Evolutionary conservation across 2,888 invertebrate species (phyloP).

Genomic region (Drosophila antonietae): DNA sequence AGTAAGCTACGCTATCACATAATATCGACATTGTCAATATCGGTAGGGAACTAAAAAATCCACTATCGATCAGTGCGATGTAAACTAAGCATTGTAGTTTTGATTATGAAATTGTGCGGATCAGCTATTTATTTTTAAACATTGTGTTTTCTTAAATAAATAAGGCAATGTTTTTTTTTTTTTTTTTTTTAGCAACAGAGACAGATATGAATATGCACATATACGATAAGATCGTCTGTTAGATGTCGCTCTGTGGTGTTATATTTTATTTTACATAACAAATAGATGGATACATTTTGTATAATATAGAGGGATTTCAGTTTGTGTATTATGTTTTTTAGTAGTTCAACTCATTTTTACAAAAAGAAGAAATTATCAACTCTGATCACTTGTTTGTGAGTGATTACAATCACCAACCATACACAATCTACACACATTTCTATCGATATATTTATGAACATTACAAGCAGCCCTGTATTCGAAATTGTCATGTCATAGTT

Average conservation of each 20-base stretch:
- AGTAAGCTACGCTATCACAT: too few relatives aligned
- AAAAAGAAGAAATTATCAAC: neutral
- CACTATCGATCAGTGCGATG: neutral
- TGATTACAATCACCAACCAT: neutral
- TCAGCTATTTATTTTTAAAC: neutral
- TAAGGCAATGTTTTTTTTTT: too few relatives aligned
- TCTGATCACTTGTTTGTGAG: neutral
- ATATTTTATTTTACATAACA: neutral
- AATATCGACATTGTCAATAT: slow-evolving; percentile 1
- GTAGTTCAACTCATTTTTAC: neutral
- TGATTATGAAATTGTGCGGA: neutral
- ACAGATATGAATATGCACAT: neutral
- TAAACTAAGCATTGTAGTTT: neutral
- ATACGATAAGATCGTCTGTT: neutral
- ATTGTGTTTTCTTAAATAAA: neutral
- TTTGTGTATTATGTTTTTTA: neutral
- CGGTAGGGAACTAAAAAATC: neutral
- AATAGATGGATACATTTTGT: slow-evolving; percentile 1
- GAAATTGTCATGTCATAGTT: slow-evolving; percentile 68
- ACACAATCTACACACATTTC: neutral
- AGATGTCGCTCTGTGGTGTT: neutral
- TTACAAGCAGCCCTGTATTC: slow-evolving; percentile 32
- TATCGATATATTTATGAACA: slow-evolving; percentile 33
- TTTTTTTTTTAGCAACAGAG: too few relatives aligned
- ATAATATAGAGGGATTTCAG: neutral